phyloP scores from a whole-genome alignment of 2,888 invertebrate species.

The Pharmacophagus antenor region DNA sequence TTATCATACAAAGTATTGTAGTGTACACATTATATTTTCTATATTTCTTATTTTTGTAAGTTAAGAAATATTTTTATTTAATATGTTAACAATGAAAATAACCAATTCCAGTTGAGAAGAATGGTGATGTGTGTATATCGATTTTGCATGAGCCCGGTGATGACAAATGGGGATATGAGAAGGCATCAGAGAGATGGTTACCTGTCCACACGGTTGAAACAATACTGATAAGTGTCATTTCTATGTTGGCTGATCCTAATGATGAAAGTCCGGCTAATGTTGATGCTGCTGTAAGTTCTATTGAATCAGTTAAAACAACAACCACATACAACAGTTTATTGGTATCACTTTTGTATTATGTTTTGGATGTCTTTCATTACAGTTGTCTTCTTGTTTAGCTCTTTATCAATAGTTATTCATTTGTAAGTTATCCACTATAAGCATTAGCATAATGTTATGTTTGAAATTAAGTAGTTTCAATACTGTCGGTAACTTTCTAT shows the following conservation, averaged over 20 bases:
- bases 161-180: slow-evolving; percentile 99
- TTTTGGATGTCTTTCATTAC: neutral
- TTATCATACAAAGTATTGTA: no score
- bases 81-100: neutral
- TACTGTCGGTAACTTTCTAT: no score
- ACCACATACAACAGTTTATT: slow-evolving; percentile 13
- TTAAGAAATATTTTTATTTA: no score
- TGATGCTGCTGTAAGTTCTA: slow-evolving; percentile 94
- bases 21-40: no score
- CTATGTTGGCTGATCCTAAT: slow-evolving; percentile 99
- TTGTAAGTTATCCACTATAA: neutral
- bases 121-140: slow-evolving; percentile 99
- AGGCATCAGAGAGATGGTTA: slow-evolving; percentile 98
- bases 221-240: slow-evolving; percentile 99
- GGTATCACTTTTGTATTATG: slow-evolving; percentile 6
- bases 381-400: neutral
- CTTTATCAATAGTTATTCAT: neutral
- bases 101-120: slow-evolving; percentile 88
- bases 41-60: no score
- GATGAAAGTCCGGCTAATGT: slow-evolving; percentile 99
- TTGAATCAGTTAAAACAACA: slow-evolving; percentile 2
- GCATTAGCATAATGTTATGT: neutral
- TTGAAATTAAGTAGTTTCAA: neutral
- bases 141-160: slow-evolving; percentile 99
- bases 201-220: slow-evolving; percentile 99